Percentiles rank a stretch among this genome's conserved stretches.
These are phyloP conservation scores for Gastrophysa polygoni DNA, from an alignment of 2,888 invertebrate genomes.

Conservation along the genomic window DNA sequence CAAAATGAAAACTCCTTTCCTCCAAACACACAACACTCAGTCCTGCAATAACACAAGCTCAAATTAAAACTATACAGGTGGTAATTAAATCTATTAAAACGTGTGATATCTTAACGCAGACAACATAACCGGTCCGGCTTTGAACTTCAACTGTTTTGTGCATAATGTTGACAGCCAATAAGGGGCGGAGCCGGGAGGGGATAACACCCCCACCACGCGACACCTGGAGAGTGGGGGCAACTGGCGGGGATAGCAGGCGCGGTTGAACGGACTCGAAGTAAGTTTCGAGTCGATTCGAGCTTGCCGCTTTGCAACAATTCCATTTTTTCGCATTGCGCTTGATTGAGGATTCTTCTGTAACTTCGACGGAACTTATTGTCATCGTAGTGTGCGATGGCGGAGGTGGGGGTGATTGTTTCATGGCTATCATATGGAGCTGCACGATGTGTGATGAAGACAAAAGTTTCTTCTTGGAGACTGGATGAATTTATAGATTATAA, in stretches of 20 bases:
- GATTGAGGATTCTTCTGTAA: slow-evolving; percentile 11
- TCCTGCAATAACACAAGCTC: slow-evolving; percentile 40
- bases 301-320: slow-evolving; percentile 52
- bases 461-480: too few species aligned
- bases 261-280: slow-evolving; percentile 58
- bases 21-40: slow-evolving; percentile 45
- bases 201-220: slow-evolving; percentile 53
- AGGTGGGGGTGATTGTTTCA: background rate
- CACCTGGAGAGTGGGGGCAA: slow-evolving; percentile 45
- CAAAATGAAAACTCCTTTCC: slow-evolving; percentile 40
- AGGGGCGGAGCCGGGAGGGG: slow-evolving; percentile 59
- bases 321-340: slow-evolving; percentile 29
- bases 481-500: too few species aligned
- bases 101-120: slow-evolving; percentile 55
- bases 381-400: background rate
- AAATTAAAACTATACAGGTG: slow-evolving; percentile 38
- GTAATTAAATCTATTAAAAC: slow-evolving; percentile 45
- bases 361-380: background rate
- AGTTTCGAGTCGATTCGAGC: slow-evolving; percentile 52
- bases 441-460: too few species aligned
- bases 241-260: slow-evolving; percentile 49
- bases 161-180: slow-evolving; percentile 59
- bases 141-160: slow-evolving; percentile 59
- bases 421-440: too few species aligned
- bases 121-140: slow-evolving; percentile 58